Evolutionary conservation across 2,888 invertebrate genomes (phyloP).

Genomic region (Drosophila imparisetae): DNA sequence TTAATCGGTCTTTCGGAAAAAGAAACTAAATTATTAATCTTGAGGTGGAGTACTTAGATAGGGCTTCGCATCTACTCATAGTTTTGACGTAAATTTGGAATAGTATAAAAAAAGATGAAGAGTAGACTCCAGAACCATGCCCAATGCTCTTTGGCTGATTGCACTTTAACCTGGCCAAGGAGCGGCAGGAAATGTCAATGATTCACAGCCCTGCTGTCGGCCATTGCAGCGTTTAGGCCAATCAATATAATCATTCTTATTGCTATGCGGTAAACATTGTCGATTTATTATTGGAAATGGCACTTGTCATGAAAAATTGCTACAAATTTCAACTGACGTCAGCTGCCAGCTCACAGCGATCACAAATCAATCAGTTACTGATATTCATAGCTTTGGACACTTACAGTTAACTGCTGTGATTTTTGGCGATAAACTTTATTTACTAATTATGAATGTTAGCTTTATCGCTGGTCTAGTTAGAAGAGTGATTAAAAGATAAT

Average conservation of each 20-base stretch:
- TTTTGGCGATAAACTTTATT: slow-evolving; percentile 1
- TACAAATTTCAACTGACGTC: slow-evolving; percentile 38
- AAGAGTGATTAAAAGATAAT: slow-evolving; percentile 3
- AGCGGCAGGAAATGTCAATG: slow-evolving; percentile 11
- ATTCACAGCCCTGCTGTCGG: neutral
- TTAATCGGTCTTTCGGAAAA: neutral
- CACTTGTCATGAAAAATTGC: slow-evolving; percentile 24
- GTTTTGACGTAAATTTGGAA: neutral
- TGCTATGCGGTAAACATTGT: neutral
- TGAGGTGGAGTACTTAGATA: neutral
- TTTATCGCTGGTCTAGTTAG: neutral
- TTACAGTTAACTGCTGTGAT: neutral
- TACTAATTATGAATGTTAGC: neutral
- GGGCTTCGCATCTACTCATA: neutral
- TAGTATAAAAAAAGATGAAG: neutral
- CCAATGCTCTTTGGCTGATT: slow-evolving; percentile 27
- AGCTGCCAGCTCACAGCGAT: slow-evolving; percentile 2
- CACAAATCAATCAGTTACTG: slow-evolving; percentile 19
- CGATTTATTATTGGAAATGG: slow-evolving; percentile 3
- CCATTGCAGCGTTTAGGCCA: slow-evolving; percentile 5
- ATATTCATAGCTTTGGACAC: slow-evolving; percentile 8
- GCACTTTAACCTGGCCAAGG: slow-evolving; percentile 16
- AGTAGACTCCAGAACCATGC: neutral
- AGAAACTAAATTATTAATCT: neutral
- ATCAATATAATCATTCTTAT: slow-evolving; percentile 37